Percentiles rank a stretch among this genome's conserved stretches.
These are phyloP conservation scores for Narcine bancroftii DNA, from an alignment of 2,113 vertebrate species.

Conservation along the genomic window DNA sequence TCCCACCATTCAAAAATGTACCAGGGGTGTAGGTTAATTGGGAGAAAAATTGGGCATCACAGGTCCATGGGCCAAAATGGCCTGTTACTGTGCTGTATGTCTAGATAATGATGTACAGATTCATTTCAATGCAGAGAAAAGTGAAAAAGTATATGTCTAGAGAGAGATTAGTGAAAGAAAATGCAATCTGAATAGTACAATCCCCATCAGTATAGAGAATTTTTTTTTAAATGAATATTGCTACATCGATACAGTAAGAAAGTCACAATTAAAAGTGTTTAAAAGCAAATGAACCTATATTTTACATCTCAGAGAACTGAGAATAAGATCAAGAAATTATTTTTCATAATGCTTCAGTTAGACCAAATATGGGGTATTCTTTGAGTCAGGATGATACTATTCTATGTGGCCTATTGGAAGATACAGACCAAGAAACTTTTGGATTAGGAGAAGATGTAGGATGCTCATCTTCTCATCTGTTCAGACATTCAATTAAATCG, in stretches of 20 bases:
- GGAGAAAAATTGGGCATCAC: no score
- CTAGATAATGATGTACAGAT: background rate
- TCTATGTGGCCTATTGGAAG: background rate
- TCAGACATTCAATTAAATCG: no score
- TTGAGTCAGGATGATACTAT: background rate
- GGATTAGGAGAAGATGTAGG: no score
- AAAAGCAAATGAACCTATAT: background rate
- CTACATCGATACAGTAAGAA: background rate
- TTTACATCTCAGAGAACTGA: background rate
- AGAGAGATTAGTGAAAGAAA: background rate
- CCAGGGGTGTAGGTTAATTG: no score
- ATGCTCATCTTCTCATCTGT: no score
- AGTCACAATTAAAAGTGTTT: background rate
- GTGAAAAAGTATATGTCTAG: background rate
- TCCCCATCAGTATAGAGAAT: no score
- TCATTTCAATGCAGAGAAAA: background rate
- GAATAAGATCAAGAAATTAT: background rate
- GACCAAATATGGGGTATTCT: background rate
- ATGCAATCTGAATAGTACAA: background rate
- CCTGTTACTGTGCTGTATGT: no score
- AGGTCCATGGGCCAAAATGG: no score
- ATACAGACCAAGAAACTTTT: no score
- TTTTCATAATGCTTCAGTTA: background rate
- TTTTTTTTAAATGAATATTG: no score
- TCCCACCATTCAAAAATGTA: no score